phyloP scores from a whole-genome alignment of 2,113 vertebrate genomes.

The Alosa alosa region DNA sequence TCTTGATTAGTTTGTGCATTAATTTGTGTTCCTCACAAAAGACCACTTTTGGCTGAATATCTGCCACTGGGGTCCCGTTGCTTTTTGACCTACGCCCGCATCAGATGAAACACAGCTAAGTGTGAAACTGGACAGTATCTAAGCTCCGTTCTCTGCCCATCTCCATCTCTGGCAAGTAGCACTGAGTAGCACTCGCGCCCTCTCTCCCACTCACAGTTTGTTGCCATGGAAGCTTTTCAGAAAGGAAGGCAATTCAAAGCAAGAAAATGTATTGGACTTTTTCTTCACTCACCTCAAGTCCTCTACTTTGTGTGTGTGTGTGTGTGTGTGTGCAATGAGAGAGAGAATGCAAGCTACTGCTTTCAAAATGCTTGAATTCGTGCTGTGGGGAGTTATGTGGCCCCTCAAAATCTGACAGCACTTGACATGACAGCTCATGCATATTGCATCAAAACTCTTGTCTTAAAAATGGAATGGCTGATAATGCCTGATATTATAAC shows the following conservation, averaged over 20 bases:
- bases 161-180: not conserved
- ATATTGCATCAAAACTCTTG: not conserved
- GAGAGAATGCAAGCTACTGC: constrained; percentile 26
- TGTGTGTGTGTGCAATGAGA: not conserved
- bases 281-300: not conserved
- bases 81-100: not conserved
- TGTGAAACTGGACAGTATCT: not conserved
- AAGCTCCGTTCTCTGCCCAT: not conserved
- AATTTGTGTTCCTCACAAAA: not conserved
- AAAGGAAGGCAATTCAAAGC: not conserved
- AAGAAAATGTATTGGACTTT: not conserved
- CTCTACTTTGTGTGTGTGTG: not conserved
- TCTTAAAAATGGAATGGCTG: not conserved
- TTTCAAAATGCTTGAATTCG: not conserved
- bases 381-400: not conserved
- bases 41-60: not conserved
- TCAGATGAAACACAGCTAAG: not conserved
- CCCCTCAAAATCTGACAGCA: not conserved
- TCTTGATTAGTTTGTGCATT: not conserved
- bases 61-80: not conserved
- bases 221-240: constrained; percentile 38
- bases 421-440: not conserved
- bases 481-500: not conserved
- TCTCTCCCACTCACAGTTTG: constrained; percentile 28
- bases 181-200: constrained; percentile 3